These are phyloP conservation scores for Melozone crissalis DNA, from an alignment of 2,113 vertebrate species.

Conservation along the genomic window DNA sequence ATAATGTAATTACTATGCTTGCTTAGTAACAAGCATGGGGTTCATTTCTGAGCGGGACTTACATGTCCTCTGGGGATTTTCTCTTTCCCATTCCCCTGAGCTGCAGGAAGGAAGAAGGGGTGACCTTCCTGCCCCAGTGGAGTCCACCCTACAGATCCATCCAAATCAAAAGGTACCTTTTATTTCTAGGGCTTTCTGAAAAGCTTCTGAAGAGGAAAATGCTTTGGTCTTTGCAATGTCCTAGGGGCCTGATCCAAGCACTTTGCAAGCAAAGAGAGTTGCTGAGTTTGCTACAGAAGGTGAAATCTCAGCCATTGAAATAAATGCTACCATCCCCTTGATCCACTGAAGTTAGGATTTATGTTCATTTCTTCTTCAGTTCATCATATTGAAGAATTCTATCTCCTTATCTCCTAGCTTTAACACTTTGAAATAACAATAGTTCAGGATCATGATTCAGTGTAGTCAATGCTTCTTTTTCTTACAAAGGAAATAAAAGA, in stretches of 20 bases:
- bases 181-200: slow-evolving; percentile 21
- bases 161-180: slow-evolving; percentile 31
- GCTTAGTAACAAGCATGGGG: not conserved
- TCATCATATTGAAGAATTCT: not conserved
- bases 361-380: not conserved
- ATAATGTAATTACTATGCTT: not conserved
- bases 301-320: slow-evolving; percentile 1
- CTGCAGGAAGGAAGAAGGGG: not conserved
- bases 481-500: not conserved
- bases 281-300: not conserved
- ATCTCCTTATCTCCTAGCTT: not conserved
- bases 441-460: not conserved
- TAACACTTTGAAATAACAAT: not conserved
- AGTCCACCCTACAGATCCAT: slow-evolving; percentile 15
- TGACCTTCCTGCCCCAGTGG: not conserved
- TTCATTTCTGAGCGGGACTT: not conserved
- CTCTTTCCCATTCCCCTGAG: not conserved
- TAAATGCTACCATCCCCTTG: not conserved
- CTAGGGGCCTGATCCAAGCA: not conserved
- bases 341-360: not conserved
- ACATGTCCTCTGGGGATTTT: not conserved
- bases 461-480: not conserved
- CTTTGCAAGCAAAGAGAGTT: not conserved
- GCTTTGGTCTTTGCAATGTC: slow-evolving; percentile 36
- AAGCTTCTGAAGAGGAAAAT: slow-evolving; percentile 38